Evolutionary conservation across 64 coral and sea anemone genomes (phyloP).

Genomic region (Stylophora pistillata): DNA sequence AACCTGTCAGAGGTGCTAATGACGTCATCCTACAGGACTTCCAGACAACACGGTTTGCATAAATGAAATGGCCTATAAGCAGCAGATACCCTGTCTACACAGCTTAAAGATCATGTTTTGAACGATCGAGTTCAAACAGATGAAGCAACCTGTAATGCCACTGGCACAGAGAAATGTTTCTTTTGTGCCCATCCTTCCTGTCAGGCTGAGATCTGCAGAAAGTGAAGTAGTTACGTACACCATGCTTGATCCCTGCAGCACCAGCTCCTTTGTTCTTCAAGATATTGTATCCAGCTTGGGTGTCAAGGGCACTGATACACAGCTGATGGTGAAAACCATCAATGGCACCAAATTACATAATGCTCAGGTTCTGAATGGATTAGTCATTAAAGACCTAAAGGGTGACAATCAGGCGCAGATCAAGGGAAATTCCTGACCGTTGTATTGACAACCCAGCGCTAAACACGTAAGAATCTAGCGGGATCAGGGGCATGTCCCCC

Average conservation of each 20-base stretch:
- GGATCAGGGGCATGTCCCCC: too few relatives aligned
- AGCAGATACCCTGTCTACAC: background rate
- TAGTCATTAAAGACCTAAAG: conserved; percentile 37
- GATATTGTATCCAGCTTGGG: conserved; percentile 10
- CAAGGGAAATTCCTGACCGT: too few relatives aligned
- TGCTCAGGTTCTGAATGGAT: conserved; percentile 6
- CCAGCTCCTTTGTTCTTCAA: conserved; percentile 42
- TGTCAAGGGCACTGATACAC: conserved; percentile 26
- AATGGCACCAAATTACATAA: conserved; percentile 33
- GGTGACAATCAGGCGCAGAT: conserved; percentile 3
- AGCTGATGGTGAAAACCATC: conserved; percentile 55
- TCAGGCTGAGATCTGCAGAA: conserved; percentile 24
- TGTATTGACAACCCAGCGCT: too few relatives aligned
- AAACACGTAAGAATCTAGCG: too few relatives aligned
- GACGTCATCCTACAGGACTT: conserved; percentile 75
- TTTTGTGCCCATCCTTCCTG: conserved; percentile 50
- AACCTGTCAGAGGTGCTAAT: conserved; percentile 58
- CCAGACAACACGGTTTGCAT: conserved; percentile 54
- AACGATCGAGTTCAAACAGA: background rate
- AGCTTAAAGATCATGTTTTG: too few relatives aligned
- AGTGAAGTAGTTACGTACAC: conserved; percentile 55
- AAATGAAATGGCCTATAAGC: conserved; percentile 5
- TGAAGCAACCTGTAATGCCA: background rate
- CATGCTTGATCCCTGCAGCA: conserved; percentile 64
- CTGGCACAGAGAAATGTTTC: background rate